Conservation (phyloP, 2,797 vertebrate species). For the Euthynnus affinis region DNA sequence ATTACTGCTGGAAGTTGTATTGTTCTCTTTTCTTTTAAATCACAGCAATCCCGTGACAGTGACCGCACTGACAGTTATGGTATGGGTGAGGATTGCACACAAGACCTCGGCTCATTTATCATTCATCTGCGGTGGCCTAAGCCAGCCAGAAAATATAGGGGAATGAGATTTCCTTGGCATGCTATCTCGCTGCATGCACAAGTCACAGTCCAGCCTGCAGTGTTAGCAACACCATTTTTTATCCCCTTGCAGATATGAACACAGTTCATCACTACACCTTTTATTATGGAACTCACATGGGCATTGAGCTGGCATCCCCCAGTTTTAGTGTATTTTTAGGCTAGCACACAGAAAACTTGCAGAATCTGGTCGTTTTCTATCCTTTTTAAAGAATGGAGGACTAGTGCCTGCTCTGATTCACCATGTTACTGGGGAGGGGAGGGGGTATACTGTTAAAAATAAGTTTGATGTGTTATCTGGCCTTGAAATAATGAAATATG, state of each 20-base stretch:
- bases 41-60: constrained; percentile 32
- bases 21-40: constrained; percentile 38
- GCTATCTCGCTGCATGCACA: constrained; percentile 57
- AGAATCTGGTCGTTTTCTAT: constrained; percentile 41
- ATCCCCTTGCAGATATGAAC: constrained; percentile 64
- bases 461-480: constrained; percentile 36
- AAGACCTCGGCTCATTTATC: constrained; percentile 73
- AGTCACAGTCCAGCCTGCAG: constrained; percentile 53
- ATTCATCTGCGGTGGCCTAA: constrained; percentile 69
- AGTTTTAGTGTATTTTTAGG: constrained; percentile 39
- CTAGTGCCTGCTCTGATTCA: constrained; percentile 17
- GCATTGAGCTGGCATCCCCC: constrained; percentile 35
- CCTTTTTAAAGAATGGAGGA: constrained; percentile 45
- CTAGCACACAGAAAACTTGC: not conserved
- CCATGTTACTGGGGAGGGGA: constrained; percentile 10
- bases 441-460: constrained; percentile 43
- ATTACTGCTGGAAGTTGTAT: constrained; percentile 6
- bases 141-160: constrained; percentile 64
- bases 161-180: constrained; percentile 74
- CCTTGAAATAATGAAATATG: constrained; percentile 44
- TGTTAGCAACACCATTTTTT: constrained; percentile 63
- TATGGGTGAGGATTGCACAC: constrained; percentile 53
- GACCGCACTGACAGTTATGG: constrained; percentile 51
- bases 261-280: constrained; percentile 46
- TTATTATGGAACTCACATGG: constrained; percentile 36